phyloP scores from a whole-genome alignment of 2,797 vertebrate species.

The Bovichtus variegatus region DNA sequence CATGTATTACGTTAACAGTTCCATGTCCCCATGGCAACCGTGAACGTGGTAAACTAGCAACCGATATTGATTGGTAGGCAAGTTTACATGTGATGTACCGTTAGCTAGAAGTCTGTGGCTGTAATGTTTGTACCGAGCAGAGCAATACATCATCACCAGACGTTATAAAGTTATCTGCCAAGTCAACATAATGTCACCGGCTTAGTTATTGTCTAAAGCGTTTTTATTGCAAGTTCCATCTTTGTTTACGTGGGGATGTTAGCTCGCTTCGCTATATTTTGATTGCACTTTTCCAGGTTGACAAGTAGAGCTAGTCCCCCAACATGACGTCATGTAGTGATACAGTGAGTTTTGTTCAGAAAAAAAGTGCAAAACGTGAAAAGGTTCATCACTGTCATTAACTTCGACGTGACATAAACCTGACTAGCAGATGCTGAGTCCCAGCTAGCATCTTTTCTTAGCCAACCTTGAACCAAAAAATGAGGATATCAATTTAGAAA shows the following conservation, averaged over 20 bases:
- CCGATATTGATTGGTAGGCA: not conserved
- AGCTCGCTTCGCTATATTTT: not conserved
- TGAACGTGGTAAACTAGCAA: not conserved
- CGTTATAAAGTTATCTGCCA: not conserved
- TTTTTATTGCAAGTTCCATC: not conserved
- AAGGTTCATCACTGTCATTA: not conserved
- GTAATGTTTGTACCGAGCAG: not conserved
- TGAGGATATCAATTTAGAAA: not conserved
- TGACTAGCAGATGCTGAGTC: not conserved
- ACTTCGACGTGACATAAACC: not conserved
- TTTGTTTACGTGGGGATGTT: not conserved
- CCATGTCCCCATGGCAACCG: conserved; percentile 5
- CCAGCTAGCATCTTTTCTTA: not conserved
- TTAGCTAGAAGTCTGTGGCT: conserved; percentile 14
- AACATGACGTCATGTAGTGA: not conserved
- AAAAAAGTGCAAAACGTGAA: not conserved
- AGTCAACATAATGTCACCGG: not conserved
- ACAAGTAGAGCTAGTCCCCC: not conserved
- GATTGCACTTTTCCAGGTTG: not conserved
- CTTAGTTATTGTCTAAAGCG: not conserved
- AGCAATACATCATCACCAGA: not conserved
- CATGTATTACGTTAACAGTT: not conserved
- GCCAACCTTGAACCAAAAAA: not conserved
- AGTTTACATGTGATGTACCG: conserved; percentile 25
- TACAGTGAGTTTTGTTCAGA: not conserved